phyloP scores from a whole-genome alignment of 2,888 invertebrate genomes.

The Dasysyrphus albostriatus region DNA sequence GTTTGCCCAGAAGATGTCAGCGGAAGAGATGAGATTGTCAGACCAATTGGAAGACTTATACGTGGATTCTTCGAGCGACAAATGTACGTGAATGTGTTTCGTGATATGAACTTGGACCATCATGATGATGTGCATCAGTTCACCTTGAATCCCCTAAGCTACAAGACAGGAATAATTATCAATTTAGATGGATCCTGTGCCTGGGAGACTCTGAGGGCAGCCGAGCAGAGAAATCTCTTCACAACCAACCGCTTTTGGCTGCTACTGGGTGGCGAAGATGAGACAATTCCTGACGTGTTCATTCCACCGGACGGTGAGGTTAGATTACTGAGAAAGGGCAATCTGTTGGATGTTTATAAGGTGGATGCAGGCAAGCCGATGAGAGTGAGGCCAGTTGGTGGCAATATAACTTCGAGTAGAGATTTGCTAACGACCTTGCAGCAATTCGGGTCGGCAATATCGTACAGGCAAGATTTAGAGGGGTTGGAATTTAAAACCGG shows the following conservation, averaged over 20 bases:
- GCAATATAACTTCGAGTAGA: slow-evolving; percentile 55
- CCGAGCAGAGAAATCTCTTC: slow-evolving; percentile 80
- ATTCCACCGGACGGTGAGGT: slow-evolving; percentile 81
- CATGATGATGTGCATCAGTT: slow-evolving; percentile 48
- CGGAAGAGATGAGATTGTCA: slow-evolving; percentile 76
- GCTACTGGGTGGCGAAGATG: slow-evolving; percentile 70
- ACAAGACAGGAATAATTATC: slow-evolving; percentile 80
- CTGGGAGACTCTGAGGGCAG: slow-evolving; percentile 79
- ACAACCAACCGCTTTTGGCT: slow-evolving; percentile 82
- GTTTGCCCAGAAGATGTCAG: slow-evolving; percentile 79
- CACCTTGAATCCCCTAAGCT: slow-evolving; percentile 75
- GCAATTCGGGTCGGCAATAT: slow-evolving; percentile 79
- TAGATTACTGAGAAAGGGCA: slow-evolving; percentile 74
- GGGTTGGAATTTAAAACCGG: slow-evolving; percentile 81
- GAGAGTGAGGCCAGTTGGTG: slow-evolving; percentile 76
- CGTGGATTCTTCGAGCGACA: slow-evolving; percentile 43
- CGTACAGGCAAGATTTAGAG: slow-evolving; percentile 81
- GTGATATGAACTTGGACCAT: slow-evolving; percentile 51
- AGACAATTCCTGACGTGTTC: slow-evolving; percentile 77
- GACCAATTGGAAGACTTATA: slow-evolving; percentile 43
- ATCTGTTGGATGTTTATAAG: slow-evolving; percentile 81
- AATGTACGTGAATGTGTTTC: slow-evolving; percentile 69
- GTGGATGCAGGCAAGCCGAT: slow-evolving; percentile 78
- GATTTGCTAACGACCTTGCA: slow-evolving; percentile 77
- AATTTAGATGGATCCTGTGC: slow-evolving; percentile 79